Percentiles rank a stretch among this genome's conserved stretches.
phyloP scores from a whole-genome alignment of 2,888 invertebrate species.

The Hirtodrosophila duncani region DNA sequence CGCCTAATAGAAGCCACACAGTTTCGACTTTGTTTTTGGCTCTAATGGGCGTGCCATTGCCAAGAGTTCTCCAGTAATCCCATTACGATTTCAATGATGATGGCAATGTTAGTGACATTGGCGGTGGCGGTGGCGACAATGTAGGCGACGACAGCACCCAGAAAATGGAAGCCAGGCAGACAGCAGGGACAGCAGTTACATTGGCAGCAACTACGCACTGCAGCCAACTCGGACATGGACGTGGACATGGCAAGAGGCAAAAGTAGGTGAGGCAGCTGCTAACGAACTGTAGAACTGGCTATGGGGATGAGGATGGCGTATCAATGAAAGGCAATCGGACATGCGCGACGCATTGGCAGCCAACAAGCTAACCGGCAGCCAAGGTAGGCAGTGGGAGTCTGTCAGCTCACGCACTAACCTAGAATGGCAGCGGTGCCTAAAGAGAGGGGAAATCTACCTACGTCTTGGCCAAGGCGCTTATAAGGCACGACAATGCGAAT shows the following conservation, averaged over 20 bases:
- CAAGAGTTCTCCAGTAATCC: conserved; percentile 18
- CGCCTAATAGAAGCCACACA: conserved; percentile 37
- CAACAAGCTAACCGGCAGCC: conserved; percentile 16
- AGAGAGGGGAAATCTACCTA: conserved; percentile 19
- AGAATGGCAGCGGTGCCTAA: conserved; percentile 2
- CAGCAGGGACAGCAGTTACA: not conserved
- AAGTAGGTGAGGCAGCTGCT: conserved; percentile 65
- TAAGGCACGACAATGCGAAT: conserved; percentile 42
- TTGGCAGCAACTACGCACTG: conserved; percentile 25
- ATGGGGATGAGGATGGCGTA: conserved; percentile 18
- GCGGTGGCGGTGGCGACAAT: conserved; percentile 48
- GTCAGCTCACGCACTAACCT: conserved; percentile 45
- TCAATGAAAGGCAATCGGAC: conserved; percentile 68
- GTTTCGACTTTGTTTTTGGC: conserved; percentile 18
- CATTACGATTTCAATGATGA: conserved; percentile 8
- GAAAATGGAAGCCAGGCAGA: conserved; percentile 43
- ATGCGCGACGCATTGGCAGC: conserved; percentile 68
- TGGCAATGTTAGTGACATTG: conserved; percentile 21
- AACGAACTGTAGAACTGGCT: conserved; percentile 45
- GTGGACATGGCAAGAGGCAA: conserved; percentile 39
- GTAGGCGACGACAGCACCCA: conserved; percentile 66
- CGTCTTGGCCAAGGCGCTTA: too few relatives aligned
- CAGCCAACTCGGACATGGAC: not conserved
- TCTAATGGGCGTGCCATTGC: conserved; percentile 58
- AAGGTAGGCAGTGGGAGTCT: conserved; percentile 37